Percentiles rank a stretch among this genome's conserved stretches.
Conservation (phyloP, 2,113 vertebrate genomes). For the Lamprologus sp. region DNA sequence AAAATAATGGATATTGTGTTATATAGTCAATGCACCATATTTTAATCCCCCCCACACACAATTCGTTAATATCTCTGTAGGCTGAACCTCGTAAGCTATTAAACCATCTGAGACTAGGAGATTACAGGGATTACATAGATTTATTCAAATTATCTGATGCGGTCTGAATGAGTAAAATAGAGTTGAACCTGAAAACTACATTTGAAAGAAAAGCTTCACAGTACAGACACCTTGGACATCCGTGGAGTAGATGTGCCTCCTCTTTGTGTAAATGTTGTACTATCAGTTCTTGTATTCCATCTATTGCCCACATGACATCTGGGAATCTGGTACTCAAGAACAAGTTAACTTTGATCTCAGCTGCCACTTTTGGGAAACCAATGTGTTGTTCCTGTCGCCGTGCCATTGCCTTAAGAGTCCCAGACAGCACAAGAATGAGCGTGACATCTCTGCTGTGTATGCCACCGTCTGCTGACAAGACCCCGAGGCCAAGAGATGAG, state of each 20-base stretch:
- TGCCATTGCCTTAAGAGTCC: constrained; percentile 9
- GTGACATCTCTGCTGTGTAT: constrained; percentile 22
- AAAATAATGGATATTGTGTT: neutral
- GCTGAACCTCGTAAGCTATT: neutral
- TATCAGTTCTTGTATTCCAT: neutral
- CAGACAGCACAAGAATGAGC: constrained; percentile 24
- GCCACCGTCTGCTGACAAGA: constrained; percentile 24
- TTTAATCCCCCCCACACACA: neutral
- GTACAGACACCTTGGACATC: neutral
- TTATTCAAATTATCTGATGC: neutral
- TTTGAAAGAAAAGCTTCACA: neutral
- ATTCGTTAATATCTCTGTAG: neutral
- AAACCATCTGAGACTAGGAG: neutral
- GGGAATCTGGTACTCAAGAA: constrained; percentile 26
- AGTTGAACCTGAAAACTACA: neutral
- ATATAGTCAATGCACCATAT: neutral
- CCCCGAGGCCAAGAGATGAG: constrained; percentile 21
- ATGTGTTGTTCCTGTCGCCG: neutral
- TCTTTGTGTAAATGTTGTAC: neutral
- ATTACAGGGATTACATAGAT: neutral
- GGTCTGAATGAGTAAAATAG: neutral
- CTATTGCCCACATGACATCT: constrained; percentile 21
- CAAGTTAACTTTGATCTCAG: constrained; percentile 37
- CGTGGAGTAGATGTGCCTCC: neutral
- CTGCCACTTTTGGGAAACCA: constrained; percentile 3